Percentiles rank a stretch among this genome's conserved stretches.
Evolutionary conservation across 2,113 vertebrate genomes (phyloP).

Genomic region (Chionomys nivalis): DNA sequence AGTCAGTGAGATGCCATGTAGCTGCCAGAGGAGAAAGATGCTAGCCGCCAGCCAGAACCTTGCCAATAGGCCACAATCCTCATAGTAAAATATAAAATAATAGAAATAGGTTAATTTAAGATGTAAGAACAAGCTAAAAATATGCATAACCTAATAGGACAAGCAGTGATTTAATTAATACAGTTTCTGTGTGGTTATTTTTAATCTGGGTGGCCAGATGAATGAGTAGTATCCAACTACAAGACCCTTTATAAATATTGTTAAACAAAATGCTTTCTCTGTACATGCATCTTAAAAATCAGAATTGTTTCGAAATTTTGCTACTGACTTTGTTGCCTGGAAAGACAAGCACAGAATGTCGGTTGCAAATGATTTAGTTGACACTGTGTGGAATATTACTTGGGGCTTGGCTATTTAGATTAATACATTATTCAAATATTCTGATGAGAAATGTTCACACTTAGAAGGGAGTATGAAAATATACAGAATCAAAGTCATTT

Average conservation of each 20-base stretch:
- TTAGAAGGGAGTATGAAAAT: neutral
- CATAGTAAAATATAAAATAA: no score
- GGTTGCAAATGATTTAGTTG: neutral
- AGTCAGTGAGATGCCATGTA: no score
- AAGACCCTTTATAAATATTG: neutral
- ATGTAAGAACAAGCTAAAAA: no score
- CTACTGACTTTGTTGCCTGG: neutral
- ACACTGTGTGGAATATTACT: neutral
- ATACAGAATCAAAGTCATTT: neutral
- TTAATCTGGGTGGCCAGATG: no score
- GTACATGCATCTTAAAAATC: slow-evolving; percentile 1
- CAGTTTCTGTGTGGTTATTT: no score
- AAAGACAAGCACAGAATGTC: neutral
- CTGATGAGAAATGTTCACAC: neutral
- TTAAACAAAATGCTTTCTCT: slow-evolving; percentile 20
- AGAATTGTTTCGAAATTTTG: slow-evolving; percentile 35
- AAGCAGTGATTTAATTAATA: no score
- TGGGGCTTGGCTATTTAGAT: neutral
- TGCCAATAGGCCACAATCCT: no score
- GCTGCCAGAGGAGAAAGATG: no score
- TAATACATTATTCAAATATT: slow-evolving; percentile 36
- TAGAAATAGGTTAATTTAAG: no score
- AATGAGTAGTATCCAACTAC: no score
- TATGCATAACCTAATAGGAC: no score
- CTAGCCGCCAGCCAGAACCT: no score